Base-by-base conservation (phyloP, 2,113 vertebrate species). In the Syngnathus floridae region DNA sequence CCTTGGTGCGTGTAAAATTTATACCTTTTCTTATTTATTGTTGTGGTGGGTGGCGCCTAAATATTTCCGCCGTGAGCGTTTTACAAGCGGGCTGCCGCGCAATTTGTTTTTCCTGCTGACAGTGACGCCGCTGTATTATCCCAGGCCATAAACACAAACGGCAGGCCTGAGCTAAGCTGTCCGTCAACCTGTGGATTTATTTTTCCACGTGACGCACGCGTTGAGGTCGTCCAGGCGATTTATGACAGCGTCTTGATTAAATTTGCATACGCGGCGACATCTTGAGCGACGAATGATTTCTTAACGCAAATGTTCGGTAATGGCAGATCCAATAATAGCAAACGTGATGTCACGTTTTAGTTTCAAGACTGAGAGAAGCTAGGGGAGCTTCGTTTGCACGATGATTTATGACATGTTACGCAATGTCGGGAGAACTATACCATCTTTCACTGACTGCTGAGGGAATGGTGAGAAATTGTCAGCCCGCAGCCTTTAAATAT, bases 381-480 rank as follows among this genome's bases (percentile, higher is more conserved):
- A 22, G 4, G 21, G 54, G 54, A 35, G 13, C 13, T 35, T 56
- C 6, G 26, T 56, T 35, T 36, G 13, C 35, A 26, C 21, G 54
- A 56, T 56, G 52, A 55, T 55, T 55, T 31, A 31, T 55, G 22
- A 55, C 52, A 54, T 55, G 52, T 55, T 55, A 55, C 12, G 22
- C 52, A 55, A 55, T 31, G 52, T 55, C 52, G 4, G 52, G 52
- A 26, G 22, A 55, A 55, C 31, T 6, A 13, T 55, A 55, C 52
- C 35, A 55, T 55, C 52, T 55, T 35, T 55, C 52, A 55, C 52
- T 5, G 52, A 35, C 52, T 31, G 22, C 12, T 55, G 26, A 31
- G 26, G 26, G 22, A 55, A 35, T 31, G 26, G 52, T 35, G 52
- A 55, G 31, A 55, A 35, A 31, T 55, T 55, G 52, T 55, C 52